Evolutionary conservation across 2,113 vertebrate genomes (phyloP).

Genomic region (Urocolius indicus): DNA sequence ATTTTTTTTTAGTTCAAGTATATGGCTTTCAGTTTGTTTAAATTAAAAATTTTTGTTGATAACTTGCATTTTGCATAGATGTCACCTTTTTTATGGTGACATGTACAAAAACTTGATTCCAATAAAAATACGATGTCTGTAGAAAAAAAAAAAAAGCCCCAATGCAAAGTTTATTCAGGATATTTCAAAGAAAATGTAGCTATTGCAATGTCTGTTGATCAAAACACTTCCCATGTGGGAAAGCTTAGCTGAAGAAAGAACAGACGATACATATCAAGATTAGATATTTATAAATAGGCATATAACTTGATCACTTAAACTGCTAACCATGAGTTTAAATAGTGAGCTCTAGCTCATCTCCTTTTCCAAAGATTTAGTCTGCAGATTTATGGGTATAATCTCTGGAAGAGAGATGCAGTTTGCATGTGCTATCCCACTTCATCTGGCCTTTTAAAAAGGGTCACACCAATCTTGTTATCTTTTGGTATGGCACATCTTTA

Average conservation of each 20-base stretch:
- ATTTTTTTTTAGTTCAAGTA: neutral
- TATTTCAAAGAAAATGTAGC: constrained; percentile 3
- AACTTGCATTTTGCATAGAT: neutral
- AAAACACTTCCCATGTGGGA: constrained; percentile 40
- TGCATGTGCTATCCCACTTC: neutral
- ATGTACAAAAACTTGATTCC: neutral
- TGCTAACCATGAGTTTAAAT: neutral
- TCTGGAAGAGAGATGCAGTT: neutral
- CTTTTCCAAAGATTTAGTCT: constrained; percentile 17
- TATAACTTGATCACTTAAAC: neutral
- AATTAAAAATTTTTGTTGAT: neutral
- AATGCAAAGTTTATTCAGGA: neutral
- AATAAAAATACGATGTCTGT: neutral
- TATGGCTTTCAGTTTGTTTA: neutral
- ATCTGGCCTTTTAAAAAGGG: neutral
- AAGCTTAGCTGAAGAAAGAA: constrained; percentile 36
- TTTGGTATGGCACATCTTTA: neutral
- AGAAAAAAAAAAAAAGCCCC: neutral
- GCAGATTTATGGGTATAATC: neutral
- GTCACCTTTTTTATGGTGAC: neutral
- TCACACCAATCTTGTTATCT: neutral
- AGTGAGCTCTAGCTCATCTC: neutral
- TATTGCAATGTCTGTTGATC: neutral
- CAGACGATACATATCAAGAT: constrained; percentile 1
- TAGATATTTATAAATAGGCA: neutral